Evolutionary conservation across 2,797 vertebrate genomes (phyloP), one percentile per base, ranked within the genome.

Genomic region (Cephalopachus bancanus): DNA sequence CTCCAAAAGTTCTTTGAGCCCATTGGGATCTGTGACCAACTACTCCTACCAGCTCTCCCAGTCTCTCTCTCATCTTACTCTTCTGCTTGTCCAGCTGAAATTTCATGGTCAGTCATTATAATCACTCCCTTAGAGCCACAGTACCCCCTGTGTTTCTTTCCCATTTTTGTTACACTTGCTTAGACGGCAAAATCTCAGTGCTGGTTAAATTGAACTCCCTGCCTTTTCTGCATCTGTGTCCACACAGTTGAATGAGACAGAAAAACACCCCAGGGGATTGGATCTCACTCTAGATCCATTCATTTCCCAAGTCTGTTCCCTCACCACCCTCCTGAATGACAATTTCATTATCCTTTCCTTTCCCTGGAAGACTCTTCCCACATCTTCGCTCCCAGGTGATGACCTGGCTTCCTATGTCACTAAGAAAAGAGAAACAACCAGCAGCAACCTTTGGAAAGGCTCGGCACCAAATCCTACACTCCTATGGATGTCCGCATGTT

Each of bases 401-500:
- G 55, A 37, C 30, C 28, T 49, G 28, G 26, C 55, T 72, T 64
- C 64, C 17, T 20, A 1, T 75, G 30, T 44, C 30, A 20, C 33
- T 24, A 55, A 89, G 87, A 65, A 75, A 72, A 65, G 78, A 49
- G 19, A 49, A 51, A 30, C n/a, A 59, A 10, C 3, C 30, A 14
- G n/a, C 0, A 49, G 53, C 78, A 14, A 4, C 3, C 55, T 28
- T 4, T 26, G 4, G 7, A 59, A 26, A 55, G 24, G 17, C 44
- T 28, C 44, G 8, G 30, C 17, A 10, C 49, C 51, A 14, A 9
- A 17, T n/a, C 14, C 55, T 22, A 6, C 0, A 9, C 28, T 26
- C 0, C 1, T 6, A 49, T 10, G 1, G 7, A 53, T 37, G 44
- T 62, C 26, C 15, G 1, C 7, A 5, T 0, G 1, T 9, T 11